Evolutionary conservation across 2,113 vertebrate species (phyloP), one percentile per base, ranked within the genome.

Genomic region (Setophaga coronata): DNA sequence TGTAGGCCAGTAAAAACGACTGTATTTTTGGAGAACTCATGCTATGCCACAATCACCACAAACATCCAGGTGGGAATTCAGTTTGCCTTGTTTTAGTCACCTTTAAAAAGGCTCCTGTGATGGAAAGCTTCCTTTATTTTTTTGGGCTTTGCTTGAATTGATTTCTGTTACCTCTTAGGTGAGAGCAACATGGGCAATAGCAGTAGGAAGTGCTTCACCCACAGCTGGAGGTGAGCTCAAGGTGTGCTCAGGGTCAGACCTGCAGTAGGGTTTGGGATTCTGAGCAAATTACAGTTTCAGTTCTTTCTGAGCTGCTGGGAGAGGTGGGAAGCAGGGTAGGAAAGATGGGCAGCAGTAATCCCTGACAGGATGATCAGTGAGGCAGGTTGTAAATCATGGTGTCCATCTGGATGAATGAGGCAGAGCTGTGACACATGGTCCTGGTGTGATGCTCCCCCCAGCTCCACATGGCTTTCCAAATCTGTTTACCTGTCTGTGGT

Each of bases 391-490:
- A 74, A 71, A 58, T 89, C 4, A 1, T 33, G 38, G 12, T 2
- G 1, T 90, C n/a, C 24, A 3, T 33, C 38, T 80, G 29, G 26
- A 31, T 72, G 29, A 54, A 54, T 23, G 43, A 62, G 12, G 17
- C 3, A 7, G 47, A 71, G 20, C 31, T 9, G 9, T 54, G 48
- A 40, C 26, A 29, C 2, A 0, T 54, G 19, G 23, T 76, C 17
- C 5, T 2, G 9, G 7, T 60, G 29, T 47, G 34, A 45, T 50
- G 20, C 8, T 29, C 48, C 8, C 34, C 2, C 2, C 4, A 67
- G 36, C 31, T 19, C 21, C 9, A 5, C 0, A 0, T 71, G 4
- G 17, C 40, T 65, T 92, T 78, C 26, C 9, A 21, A 28, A 17
- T 28, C 6, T 5, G 0, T 65, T 70, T 58, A 23, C 24, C 15